Evolutionary conservation across 2,888 invertebrate species (phyloP).

Genomic region (Gandaritis pyraliata): DNA sequence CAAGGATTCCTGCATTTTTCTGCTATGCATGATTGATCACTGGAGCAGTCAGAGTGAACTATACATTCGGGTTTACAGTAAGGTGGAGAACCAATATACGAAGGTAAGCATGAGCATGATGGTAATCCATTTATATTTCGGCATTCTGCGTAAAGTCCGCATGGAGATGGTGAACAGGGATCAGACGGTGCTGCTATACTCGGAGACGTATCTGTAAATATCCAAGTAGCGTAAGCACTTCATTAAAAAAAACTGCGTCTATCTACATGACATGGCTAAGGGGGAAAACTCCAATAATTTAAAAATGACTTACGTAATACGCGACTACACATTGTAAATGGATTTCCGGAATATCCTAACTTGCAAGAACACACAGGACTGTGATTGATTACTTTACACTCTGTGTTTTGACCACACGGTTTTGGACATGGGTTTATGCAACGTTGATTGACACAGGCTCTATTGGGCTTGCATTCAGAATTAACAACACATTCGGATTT

Average conservation of each 20-base stretch:
- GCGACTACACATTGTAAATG: constrained; percentile 86
- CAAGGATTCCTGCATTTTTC: constrained; percentile 89
- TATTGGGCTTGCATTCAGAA: constrained; percentile 86
- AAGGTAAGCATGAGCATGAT: constrained; percentile 88
- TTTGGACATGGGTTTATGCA: constrained; percentile 89
- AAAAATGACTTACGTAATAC: constrained; percentile 80
- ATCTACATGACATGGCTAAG: no score
- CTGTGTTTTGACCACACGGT: constrained; percentile 87
- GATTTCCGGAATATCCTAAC: constrained; percentile 87
- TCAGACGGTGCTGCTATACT: constrained; percentile 71
- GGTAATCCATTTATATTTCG: constrained; percentile 88
- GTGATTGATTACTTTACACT: constrained; percentile 89
- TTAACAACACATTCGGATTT: constrained; percentile 87
- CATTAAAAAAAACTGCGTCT: no score
- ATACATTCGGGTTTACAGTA: constrained; percentile 87
- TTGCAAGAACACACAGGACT: constrained; percentile 89
- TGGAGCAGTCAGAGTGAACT: constrained; percentile 86
- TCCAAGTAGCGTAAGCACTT: not conserved
- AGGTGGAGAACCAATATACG: constrained; percentile 87
- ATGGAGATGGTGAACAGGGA: constrained; percentile 90
- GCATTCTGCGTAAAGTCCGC: constrained; percentile 90
- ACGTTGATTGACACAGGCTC: constrained; percentile 88
- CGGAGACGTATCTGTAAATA: constrained; percentile 60
- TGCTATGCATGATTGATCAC: constrained; percentile 86
- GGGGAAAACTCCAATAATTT: not conserved